Conservation (phyloP, 2,113 vertebrate species). For the Furnarius figulus region DNA sequence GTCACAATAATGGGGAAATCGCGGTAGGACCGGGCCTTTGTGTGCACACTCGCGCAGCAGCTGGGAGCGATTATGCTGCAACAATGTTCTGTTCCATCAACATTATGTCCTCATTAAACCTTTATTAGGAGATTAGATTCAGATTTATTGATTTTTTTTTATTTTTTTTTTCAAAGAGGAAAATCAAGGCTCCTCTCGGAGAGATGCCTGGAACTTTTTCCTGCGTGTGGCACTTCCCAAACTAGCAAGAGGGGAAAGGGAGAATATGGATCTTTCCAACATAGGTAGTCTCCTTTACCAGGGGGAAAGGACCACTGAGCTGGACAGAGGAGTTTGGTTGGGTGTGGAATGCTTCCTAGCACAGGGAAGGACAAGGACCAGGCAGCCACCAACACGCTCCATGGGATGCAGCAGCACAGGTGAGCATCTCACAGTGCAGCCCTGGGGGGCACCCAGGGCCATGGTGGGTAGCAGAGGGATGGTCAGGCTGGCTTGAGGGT, state of each 20-base stretch:
- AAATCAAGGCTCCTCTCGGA: constrained; percentile 33
- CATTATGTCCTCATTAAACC: constrained; percentile 83
- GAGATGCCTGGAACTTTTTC: constrained; percentile 15
- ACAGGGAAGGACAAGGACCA: not conserved
- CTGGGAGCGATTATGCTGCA: constrained; percentile 69
- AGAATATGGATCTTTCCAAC: not conserved
- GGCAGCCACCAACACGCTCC: not conserved
- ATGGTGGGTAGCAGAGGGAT: not conserved
- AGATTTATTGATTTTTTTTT: constrained; percentile 76
- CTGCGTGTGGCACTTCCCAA: not conserved
- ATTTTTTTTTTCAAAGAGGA: not conserved
- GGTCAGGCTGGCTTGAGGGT: not conserved
- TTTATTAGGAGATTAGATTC: constrained; percentile 84
- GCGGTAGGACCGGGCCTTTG: constrained; percentile 33
- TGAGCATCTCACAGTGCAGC: not conserved
- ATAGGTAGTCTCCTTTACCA: not conserved
- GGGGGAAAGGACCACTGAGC: not conserved
- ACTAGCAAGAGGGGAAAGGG: not conserved
- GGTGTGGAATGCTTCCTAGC: not conserved
- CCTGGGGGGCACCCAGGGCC: not conserved
- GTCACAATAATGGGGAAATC: not conserved
- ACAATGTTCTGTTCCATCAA: constrained; percentile 72
- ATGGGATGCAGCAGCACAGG: not conserved
- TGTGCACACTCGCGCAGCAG: constrained; percentile 40
- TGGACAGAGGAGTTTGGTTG: not conserved